Evolutionary conservation across 1,140 invertebrate species (phyloP).

Genomic region (Vanessa atalanta): DNA sequence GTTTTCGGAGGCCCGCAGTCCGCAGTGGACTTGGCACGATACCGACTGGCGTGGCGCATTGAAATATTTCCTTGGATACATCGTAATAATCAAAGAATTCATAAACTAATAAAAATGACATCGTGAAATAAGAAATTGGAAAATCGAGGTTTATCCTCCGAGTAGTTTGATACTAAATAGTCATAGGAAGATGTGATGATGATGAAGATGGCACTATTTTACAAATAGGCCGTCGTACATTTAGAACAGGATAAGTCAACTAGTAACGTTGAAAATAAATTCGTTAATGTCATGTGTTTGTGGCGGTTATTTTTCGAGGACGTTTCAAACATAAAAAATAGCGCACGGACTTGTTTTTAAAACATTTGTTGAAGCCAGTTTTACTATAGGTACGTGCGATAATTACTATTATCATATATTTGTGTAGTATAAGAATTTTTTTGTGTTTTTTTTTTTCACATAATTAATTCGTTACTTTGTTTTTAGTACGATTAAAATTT

Average conservation of each 20-base stretch:
- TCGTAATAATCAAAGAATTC: slow-evolving; percentile 1
- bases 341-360: slow-evolving; percentile 46
- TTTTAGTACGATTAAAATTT: no score
- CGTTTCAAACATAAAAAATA: slow-evolving; percentile 40
- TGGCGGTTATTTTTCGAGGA: slow-evolving; percentile 75
- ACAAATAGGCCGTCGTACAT: neutral
- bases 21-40: slow-evolving; percentile 59
- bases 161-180: no score
- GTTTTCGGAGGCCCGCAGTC: slow-evolving; percentile 65
- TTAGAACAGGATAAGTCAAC: slow-evolving; percentile 10
- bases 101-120: no score
- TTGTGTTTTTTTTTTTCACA: neutral
- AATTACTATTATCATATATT: slow-evolving; percentile 1
- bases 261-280: slow-evolving; percentile 36
- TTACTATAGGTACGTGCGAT: slow-evolving; percentile 7
- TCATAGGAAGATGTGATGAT: no score
- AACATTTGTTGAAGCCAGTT: slow-evolving; percentile 31
- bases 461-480: neutral
- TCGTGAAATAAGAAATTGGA: no score
- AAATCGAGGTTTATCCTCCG: no score
- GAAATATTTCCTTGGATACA: slow-evolving; percentile 34
- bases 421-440: neutral
- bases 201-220: neutral
- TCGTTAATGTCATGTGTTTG: slow-evolving; percentile 52
- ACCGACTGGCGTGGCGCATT: slow-evolving; percentile 50